Base-by-base conservation (phyloP, 2,113 vertebrate genomes). In the Pangasianodon hypophthalmus region DNA sequence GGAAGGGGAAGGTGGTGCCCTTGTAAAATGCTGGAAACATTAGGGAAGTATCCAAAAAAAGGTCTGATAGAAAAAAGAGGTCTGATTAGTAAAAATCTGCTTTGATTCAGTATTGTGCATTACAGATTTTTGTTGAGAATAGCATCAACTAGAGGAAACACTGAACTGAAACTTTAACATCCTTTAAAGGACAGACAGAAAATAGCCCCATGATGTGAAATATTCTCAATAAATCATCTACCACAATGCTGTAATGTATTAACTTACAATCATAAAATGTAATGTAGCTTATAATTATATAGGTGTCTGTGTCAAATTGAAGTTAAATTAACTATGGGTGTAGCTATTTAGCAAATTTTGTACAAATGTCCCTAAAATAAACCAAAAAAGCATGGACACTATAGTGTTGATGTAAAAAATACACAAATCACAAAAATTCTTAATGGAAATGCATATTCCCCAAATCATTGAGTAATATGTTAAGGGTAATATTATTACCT, bases 101-200 rank as follows among this genome's bases (percentile, higher is more conserved):
- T 26, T 62, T 86, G 10, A 13, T 79, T 48, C 44, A 79, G 4
- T 6, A 44, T 44, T 41, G 18, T 75, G 16, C 69, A 77, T 2
- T 46, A 24, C 41, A 77, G 37, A 75, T 37, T 80, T 81, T 86
- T 86, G 32, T 82, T 54, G 67, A n/a, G 11, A 89, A 87, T 69
- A 87, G 24, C 69, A 32, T 69, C 80, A 84, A 71, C 88, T 89
- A 50, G 88, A 85, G 85, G 77, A 79, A 46, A 77, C 44, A 77
- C 41, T 77, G 21, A 77, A 48, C 21, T 13, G 46, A 3, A 46
- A 44, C 37, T 44, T 75, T 21, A 44, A 64, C 60, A 44, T 41
- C 50, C 5, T 73, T 73, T 73, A 2, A 73, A 41, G 32, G 19
- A 75, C 18, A 46, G 29, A 19, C 29, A 21, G 32, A 56, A 83